phyloP scores from a whole-genome alignment of 2,888 invertebrate genomes.

The Diadegma fenestrale region DNA sequence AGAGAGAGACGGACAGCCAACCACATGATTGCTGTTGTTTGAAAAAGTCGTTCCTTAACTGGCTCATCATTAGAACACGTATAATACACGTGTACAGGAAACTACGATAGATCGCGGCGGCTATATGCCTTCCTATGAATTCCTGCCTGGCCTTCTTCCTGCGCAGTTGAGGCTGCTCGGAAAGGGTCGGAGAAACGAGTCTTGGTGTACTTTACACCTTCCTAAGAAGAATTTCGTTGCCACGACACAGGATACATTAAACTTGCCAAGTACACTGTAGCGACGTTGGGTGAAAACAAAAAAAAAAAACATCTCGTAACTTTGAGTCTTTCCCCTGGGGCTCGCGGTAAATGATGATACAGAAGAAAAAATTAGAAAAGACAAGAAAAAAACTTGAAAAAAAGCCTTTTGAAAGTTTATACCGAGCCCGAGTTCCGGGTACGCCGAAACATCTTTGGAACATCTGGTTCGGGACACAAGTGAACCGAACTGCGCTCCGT shows the following conservation, averaged over 20 bases:
- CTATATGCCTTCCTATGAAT: slow-evolving; percentile 19
- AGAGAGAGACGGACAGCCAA: background rate
- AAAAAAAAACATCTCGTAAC: background rate
- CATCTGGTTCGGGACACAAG: slow-evolving; percentile 42
- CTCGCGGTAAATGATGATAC: background rate
- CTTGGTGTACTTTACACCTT: slow-evolving; percentile 35
- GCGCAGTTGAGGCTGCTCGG: background rate
- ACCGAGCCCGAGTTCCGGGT: slow-evolving; percentile 55
- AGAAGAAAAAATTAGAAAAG: slow-evolving; percentile 8
- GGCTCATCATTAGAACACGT: slow-evolving; percentile 33
- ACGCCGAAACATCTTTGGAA: slow-evolving; percentile 61
- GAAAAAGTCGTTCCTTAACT: slow-evolving; percentile 30
- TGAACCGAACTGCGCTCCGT: background rate
- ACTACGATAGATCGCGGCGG: slow-evolving; percentile 19
- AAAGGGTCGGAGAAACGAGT: slow-evolving; percentile 13
- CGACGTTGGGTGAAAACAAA: background rate
- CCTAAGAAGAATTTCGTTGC: slow-evolving; percentile 26
- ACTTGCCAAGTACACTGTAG: slow-evolving; percentile 1
- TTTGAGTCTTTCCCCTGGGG: background rate
- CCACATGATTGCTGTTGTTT: slow-evolving; percentile 22
- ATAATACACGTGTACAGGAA: slow-evolving; percentile 31
- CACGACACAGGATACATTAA: slow-evolving; percentile 18
- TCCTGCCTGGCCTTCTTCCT: slow-evolving; percentile 26
- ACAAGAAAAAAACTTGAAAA: background rate
- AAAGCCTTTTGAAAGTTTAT: background rate